Evolutionary conservation across 2,888 invertebrate species (phyloP).

Genomic region (Halictus ligatus): DNA sequence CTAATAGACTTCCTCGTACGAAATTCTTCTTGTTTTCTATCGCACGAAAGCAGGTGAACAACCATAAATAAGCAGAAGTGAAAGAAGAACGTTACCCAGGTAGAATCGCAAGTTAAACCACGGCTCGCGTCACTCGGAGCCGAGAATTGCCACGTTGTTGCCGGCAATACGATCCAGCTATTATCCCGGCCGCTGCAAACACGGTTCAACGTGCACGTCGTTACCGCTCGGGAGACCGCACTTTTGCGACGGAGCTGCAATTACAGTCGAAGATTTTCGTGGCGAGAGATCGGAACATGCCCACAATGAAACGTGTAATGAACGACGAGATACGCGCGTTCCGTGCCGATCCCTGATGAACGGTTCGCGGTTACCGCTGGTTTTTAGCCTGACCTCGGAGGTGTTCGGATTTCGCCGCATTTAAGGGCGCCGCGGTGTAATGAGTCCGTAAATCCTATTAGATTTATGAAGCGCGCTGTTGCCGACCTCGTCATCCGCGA

Average conservation of each 20-base stretch:
- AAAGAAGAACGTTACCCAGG: neutral
- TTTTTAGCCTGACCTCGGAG: constrained; percentile 13
- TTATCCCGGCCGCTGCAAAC: constrained; percentile 50
- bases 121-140: neutral
- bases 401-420: constrained; percentile 12
- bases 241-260: constrained; percentile 21
- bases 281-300: neutral
- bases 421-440: neutral
- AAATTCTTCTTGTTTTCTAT: neutral
- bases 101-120: neutral
- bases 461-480: neutral
- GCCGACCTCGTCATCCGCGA: neutral
- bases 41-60: neutral
- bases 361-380: constrained; percentile 20
- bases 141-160: constrained; percentile 53
- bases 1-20: neutral
- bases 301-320: constrained; percentile 11
- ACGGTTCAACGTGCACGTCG: constrained; percentile 32
- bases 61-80: neutral
- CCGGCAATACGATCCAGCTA: constrained; percentile 52
- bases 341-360: constrained; percentile 24
- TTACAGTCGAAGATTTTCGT: constrained; percentile 14
- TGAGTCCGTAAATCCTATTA: neutral
- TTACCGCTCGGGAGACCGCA: constrained; percentile 14
- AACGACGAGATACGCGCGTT: constrained; percentile 4